These are phyloP conservation scores for Pseudorhiza aurosa DNA, from an alignment of 30 jellyfish, hydroid and myxozoan species.

Conservation along the genomic window DNA sequence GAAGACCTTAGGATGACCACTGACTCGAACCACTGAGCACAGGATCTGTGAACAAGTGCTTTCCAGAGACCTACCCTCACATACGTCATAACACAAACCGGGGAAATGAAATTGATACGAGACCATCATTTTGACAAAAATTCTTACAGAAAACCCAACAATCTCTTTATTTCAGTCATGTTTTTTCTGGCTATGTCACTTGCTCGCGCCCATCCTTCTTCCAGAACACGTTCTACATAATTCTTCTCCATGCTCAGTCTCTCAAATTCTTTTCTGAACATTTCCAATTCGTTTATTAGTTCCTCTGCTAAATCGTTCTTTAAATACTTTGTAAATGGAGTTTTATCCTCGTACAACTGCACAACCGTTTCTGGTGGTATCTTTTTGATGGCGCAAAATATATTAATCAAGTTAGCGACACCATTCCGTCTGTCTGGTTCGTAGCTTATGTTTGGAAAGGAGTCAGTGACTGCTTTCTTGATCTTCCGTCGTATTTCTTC, in stretches of 20 bases:
- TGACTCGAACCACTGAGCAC: no score
- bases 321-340: conserved; percentile 61
- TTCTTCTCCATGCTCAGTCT: conserved; percentile 36
- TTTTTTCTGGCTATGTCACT: conserved; percentile 58
- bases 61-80: no score
- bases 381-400: conserved; percentile 49
- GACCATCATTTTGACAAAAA: no score
- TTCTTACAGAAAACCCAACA: conserved; percentile 73
- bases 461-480: conserved; percentile 87
- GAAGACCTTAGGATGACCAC: no score
- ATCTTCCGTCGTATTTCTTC: conserved; percentile 58
- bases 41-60: no score
- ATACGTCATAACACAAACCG: no score
- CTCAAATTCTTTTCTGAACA: conserved; percentile 48
- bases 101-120: no score
- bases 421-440: conserved; percentile 78
- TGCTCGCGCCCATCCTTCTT: conserved; percentile 69
- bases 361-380: conserved; percentile 20
- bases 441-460: conserved; percentile 60
- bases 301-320: conserved; percentile 70
- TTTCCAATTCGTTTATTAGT: conserved; percentile 42
- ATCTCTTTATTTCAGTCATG: conserved; percentile 53
- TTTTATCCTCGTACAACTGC: conserved; percentile 22
- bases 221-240: conserved; percentile 51
- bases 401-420: conserved; percentile 72